These are phyloP conservation scores for Cranoglanis bouderius DNA, from an alignment of 2,113 vertebrate genomes.

Conservation along the genomic window DNA sequence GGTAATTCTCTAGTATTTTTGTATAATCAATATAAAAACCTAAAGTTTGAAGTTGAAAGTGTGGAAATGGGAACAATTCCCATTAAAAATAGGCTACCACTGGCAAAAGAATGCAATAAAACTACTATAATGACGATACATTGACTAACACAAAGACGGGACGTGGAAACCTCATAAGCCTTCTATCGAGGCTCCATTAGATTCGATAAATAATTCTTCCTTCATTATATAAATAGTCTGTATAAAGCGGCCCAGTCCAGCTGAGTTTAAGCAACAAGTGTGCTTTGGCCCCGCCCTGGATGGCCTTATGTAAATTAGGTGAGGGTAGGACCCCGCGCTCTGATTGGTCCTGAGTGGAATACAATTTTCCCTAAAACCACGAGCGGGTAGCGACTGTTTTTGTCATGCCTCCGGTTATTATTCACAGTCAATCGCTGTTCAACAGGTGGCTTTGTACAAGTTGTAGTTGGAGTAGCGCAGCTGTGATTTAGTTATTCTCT, in stretches of 20 bases:
- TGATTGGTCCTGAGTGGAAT: conserved; percentile 66
- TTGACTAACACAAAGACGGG: neutral
- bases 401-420: conserved; percentile 51
- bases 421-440: conserved; percentile 57
- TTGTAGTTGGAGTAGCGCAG: conserved; percentile 27
- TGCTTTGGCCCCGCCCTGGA: conserved; percentile 60
- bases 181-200: neutral
- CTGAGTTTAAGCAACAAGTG: conserved; percentile 66
- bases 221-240: neutral
- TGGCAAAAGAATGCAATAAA: neutral
- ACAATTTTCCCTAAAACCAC: conserved; percentile 62
- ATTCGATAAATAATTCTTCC: neutral
- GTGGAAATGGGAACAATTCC: neutral
- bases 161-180: neutral
- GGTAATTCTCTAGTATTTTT: neutral
- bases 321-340: conserved; percentile 28
- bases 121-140: neutral
- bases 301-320: conserved; percentile 66
- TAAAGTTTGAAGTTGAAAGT: neutral
- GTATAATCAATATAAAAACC: neutral
- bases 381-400: conserved; percentile 54
- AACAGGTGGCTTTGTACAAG: conserved; percentile 63
- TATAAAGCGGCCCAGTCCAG: neutral
- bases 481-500: conserved; percentile 20
- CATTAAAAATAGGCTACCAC: neutral